Conservation (phyloP, 2,113 vertebrate genomes). For the Haemorhous mexicanus region DNA sequence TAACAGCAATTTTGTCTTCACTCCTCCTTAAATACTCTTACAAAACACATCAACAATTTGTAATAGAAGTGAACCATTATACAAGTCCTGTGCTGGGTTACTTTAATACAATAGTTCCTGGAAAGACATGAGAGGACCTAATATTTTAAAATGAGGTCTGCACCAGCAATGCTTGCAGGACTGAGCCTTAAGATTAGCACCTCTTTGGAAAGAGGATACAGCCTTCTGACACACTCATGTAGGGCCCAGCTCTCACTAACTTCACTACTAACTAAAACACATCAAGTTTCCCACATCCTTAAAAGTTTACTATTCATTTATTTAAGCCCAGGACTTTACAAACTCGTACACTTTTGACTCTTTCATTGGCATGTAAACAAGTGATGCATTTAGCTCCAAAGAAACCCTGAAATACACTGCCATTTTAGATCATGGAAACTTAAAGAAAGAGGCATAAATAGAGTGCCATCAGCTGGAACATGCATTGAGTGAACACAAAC, state of each 20-base stretch:
- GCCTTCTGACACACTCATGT: neutral
- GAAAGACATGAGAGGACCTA: neutral
- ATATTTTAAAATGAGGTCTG: neutral
- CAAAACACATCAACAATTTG: too few species aligned
- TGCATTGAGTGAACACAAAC: neutral
- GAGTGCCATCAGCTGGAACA: neutral
- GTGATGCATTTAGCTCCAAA: neutral
- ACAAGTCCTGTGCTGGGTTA: neutral
- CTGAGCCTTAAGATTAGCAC: neutral
- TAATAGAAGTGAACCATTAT: neutral
- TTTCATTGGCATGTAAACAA: neutral
- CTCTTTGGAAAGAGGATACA: neutral
- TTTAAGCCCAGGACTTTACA: neutral
- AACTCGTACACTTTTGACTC: neutral
- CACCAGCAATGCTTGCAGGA: neutral
- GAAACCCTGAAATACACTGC: neutral
- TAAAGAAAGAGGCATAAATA: neutral
- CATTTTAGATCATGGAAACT: neutral
- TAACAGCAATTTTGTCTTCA: neutral
- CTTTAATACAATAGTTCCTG: neutral
- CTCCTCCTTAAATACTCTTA: neutral
- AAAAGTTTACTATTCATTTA: neutral
- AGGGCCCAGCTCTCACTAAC: neutral
- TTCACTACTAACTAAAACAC: neutral
- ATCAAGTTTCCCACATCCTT: neutral